Conservation (phyloP, 2,113 vertebrate species). For the Peromyscus polionotus region DNA sequence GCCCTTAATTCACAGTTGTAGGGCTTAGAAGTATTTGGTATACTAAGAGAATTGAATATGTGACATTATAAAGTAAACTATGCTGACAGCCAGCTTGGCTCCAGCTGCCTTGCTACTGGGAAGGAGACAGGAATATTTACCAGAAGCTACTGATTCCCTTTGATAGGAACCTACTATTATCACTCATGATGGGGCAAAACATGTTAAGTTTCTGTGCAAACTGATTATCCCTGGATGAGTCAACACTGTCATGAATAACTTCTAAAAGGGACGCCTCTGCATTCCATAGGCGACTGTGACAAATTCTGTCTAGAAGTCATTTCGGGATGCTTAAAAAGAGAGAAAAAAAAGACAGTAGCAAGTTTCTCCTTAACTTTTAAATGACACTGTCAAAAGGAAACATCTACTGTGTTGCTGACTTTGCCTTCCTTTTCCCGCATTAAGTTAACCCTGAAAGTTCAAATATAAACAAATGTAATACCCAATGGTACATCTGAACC, state of each 20-base stretch:
- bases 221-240: conserved; percentile 10
- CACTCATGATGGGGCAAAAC: conserved; percentile 5
- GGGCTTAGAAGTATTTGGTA: background rate
- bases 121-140: background rate
- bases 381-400: conserved; percentile 84
- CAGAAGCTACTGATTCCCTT: background rate
- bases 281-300: conserved; percentile 14
- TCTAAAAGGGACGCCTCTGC: background rate
- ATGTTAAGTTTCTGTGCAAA: conserved; percentile 47
- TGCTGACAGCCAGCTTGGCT: background rate
- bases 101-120: background rate
- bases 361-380: conserved; percentile 81
- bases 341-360: conserved; percentile 79
- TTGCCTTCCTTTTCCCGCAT: conserved; percentile 84
- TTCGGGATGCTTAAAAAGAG: conserved; percentile 67
- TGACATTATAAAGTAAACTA: conserved; percentile 5
- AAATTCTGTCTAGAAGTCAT: conserved; percentile 44
- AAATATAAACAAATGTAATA: conserved; percentile 87
- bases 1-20: background rate
- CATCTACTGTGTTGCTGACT: conserved; percentile 81
- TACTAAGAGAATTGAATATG: background rate
- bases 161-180: background rate
- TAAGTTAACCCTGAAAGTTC: conserved; percentile 87
- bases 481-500: conserved; percentile 82
- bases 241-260: background rate